Conservation (phyloP, 2,888 invertebrate genomes). For the Papilio demoleus region DNA sequence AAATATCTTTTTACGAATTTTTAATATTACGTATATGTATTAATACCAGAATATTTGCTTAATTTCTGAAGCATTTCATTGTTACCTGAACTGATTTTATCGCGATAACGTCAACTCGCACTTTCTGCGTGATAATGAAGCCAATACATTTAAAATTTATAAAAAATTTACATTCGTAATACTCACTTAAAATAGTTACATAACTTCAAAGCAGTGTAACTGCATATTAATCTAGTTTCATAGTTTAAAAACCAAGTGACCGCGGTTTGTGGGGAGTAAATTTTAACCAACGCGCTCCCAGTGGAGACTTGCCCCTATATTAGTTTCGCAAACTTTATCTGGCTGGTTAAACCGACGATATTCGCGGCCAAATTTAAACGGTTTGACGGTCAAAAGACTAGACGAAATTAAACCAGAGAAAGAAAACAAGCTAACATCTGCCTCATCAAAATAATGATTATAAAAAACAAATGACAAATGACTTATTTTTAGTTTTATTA, state of each 20-base stretch:
- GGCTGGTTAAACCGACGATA: slow-evolving; percentile 26
- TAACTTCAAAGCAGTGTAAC: slow-evolving; percentile 26
- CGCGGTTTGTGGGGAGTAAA: slow-evolving; percentile 33
- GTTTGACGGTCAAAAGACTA: background rate
- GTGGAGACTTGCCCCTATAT: slow-evolving; percentile 27
- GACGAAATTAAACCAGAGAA: background rate
- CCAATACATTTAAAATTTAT: background rate
- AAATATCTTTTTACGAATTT: too few species aligned
- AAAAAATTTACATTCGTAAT: slow-evolving; percentile 7
- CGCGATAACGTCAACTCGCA: too few species aligned
- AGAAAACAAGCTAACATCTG: too few species aligned
- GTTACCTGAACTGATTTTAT: too few species aligned
- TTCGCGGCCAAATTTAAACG: slow-evolving; percentile 19
- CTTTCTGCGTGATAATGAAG: too few species aligned
- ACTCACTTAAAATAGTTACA: background rate
- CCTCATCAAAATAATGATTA: too few species aligned
- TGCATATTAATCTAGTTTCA: slow-evolving; percentile 24
- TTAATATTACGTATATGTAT: too few species aligned
- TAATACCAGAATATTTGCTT: too few species aligned
- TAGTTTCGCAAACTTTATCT: slow-evolving; percentile 36
- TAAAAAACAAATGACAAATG: too few species aligned
- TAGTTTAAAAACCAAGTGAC: slow-evolving; percentile 28
- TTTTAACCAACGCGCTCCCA: slow-evolving; percentile 29
- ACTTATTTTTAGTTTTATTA: too few species aligned
- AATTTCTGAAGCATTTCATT: too few species aligned